A percentile compares a stretch with the other conserved stretches of the same genome.
Evolutionary conservation across 2,888 invertebrate genomes (phyloP).

Genomic region (Drosophila nr. perissopoda): DNA sequence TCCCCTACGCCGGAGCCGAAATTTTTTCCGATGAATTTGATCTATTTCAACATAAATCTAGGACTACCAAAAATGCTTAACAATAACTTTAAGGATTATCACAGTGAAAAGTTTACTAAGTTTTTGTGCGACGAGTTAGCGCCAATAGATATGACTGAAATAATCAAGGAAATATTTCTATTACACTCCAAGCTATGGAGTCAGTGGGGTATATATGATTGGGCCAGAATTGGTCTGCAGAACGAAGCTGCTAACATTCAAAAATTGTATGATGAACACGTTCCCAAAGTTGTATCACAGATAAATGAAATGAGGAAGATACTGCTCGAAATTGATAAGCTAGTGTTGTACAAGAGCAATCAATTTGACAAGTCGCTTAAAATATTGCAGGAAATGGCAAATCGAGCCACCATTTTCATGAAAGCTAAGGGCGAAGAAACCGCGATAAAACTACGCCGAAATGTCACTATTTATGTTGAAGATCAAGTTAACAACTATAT

Average conservation of each 20-base stretch:
- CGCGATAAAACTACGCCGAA: neutral
- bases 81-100: neutral
- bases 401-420: neutral
- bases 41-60: neutral
- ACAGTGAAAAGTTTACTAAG: neutral
- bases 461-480: neutral
- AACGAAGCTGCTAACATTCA: neutral
- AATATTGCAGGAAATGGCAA: neutral
- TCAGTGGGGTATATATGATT: conserved; percentile 5
- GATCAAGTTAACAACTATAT: neutral
- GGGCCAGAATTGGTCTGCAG: neutral
- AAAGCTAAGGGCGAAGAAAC: neutral
- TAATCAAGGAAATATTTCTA: neutral
- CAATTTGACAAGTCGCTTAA: neutral
- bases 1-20: neutral
- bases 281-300: neutral
- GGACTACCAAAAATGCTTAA: neutral
- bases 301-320: neutral
- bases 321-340: neutral
- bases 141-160: neutral
- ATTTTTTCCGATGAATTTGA: neutral
- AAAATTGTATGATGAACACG: neutral
- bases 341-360: neutral
- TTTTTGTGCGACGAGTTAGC: neutral
- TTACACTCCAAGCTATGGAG: neutral